These are phyloP conservation scores for Girardinus metallicus DNA, from an alignment of 2,797 vertebrate genomes.

Conservation along the genomic window DNA sequence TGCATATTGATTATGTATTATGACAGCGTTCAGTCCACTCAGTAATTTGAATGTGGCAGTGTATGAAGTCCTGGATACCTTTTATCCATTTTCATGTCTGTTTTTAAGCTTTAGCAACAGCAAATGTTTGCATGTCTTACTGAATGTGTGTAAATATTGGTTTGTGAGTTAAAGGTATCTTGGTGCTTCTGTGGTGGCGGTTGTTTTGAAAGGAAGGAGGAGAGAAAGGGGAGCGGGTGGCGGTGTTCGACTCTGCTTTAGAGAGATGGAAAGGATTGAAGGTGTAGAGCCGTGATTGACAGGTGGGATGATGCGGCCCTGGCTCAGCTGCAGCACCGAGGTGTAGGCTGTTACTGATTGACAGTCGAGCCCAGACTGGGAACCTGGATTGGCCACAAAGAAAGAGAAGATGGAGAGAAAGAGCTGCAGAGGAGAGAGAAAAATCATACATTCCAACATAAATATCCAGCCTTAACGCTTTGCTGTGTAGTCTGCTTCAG, in stretches of 20 bases:
- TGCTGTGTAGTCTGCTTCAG: conserved; percentile 38
- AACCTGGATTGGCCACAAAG: conserved; percentile 68
- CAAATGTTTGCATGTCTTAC: conserved; percentile 24
- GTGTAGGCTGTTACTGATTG: conserved; percentile 84
- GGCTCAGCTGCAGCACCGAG: conserved; percentile 88
- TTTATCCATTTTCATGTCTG: conserved; percentile 20
- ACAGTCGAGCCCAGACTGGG: conserved; percentile 81
- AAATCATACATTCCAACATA: conserved; percentile 56
- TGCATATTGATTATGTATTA: neutral
- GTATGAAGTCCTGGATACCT: conserved; percentile 14
- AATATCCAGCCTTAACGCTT: conserved; percentile 47
- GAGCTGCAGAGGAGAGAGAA: conserved; percentile 28
- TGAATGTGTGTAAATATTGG: conserved; percentile 30
- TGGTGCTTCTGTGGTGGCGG: conserved; percentile 51
- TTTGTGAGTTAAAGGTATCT: conserved; percentile 61
- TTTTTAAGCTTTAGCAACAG: conserved; percentile 47
- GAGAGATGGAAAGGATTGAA: conserved; percentile 71
- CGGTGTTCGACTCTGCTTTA: conserved; percentile 59
- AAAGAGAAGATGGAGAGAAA: conserved; percentile 32
- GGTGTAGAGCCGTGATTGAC: conserved; percentile 86
- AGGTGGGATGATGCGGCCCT: conserved; percentile 82
- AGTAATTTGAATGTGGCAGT: conserved; percentile 7
- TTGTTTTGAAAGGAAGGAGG: conserved; percentile 56
- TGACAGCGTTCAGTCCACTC: neutral
- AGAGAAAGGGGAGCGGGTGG: neutral